phyloP scores from a whole-genome alignment of 2,113 vertebrate genomes.

The Centropus bengalensis region DNA sequence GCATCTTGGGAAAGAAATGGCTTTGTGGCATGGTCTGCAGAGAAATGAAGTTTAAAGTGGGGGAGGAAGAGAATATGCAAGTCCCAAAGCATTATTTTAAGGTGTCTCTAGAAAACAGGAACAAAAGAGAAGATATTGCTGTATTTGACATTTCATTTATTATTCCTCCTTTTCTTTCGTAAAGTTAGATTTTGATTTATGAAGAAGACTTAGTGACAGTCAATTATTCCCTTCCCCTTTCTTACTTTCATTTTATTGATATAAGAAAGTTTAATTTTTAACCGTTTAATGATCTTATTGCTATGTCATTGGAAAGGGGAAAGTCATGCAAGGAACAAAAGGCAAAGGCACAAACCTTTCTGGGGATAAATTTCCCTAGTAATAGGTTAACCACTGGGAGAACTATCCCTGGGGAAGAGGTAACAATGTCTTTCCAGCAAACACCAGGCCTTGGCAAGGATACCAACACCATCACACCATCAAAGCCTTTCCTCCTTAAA shows the following conservation, averaged over 20 bases:
- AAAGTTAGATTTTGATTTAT: slow-evolving; percentile 22
- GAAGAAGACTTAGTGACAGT: slow-evolving; percentile 1
- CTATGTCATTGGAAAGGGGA: neutral
- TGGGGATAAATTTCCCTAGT: neutral
- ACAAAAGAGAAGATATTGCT: slow-evolving; percentile 3
- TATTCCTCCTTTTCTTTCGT: slow-evolving; percentile 43
- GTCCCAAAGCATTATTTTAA: neutral
- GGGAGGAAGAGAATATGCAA: neutral
- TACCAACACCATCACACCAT: neutral
- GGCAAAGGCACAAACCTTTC: neutral
- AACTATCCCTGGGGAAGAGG: neutral
- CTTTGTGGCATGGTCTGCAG: neutral
- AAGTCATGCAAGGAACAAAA: neutral
- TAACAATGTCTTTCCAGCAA: neutral
- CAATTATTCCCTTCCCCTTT: neutral
- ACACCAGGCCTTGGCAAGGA: neutral
- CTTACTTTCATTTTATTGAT: neutral
- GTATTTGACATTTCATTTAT: slow-evolving; percentile 15
- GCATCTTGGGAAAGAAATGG: neutral
- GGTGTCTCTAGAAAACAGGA: neutral
- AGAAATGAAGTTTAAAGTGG: neutral
- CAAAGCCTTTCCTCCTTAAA: neutral
- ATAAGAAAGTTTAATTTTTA: slow-evolving; percentile 8
- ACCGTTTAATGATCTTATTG: neutral
- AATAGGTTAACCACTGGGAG: neutral